These are phyloP conservation scores for Erpetoichthys calabaricus DNA, from an alignment of 2,797 vertebrate species.

Conservation along the genomic window DNA sequence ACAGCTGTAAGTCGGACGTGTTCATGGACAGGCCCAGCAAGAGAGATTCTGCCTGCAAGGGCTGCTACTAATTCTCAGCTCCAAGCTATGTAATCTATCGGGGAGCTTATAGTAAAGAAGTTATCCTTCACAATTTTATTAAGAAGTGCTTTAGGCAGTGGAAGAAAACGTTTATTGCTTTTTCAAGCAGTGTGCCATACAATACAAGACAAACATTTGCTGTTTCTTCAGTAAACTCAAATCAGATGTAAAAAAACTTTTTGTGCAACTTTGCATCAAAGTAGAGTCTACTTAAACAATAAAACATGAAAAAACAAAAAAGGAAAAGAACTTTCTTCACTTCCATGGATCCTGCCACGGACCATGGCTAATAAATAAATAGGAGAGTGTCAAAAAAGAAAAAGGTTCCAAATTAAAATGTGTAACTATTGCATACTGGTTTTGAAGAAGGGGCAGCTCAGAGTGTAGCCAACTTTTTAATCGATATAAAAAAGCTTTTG, in stretches of 20 bases:
- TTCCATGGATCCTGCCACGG: conserved; percentile 30
- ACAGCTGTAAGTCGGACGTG: conserved; percentile 17
- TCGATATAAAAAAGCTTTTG: background rate
- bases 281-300: conserved; percentile 37
- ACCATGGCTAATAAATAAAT: conserved; percentile 36
- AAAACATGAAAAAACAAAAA: conserved; percentile 16
- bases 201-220: conserved; percentile 74
- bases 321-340: conserved; percentile 14
- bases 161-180: conserved; percentile 63
- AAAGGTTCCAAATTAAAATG: conserved; percentile 32
- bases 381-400: conserved; percentile 39
- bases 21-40: conserved; percentile 28
- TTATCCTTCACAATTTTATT: conserved; percentile 71
- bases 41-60: conserved; percentile 20
- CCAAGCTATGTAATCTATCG: conserved; percentile 56
- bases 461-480: background rate
- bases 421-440: conserved; percentile 13
- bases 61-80: conserved; percentile 61
- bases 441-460: conserved; percentile 4
- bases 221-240: conserved; percentile 69
- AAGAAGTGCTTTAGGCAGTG: conserved; percentile 55
- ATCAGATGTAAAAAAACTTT: conserved; percentile 55
- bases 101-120: conserved; percentile 63
- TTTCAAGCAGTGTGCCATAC: conserved; percentile 60
- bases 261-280: conserved; percentile 51